phyloP scores from a whole-genome alignment of 92 coral and sea anemone species.

The Siderastrea siderea region DNA sequence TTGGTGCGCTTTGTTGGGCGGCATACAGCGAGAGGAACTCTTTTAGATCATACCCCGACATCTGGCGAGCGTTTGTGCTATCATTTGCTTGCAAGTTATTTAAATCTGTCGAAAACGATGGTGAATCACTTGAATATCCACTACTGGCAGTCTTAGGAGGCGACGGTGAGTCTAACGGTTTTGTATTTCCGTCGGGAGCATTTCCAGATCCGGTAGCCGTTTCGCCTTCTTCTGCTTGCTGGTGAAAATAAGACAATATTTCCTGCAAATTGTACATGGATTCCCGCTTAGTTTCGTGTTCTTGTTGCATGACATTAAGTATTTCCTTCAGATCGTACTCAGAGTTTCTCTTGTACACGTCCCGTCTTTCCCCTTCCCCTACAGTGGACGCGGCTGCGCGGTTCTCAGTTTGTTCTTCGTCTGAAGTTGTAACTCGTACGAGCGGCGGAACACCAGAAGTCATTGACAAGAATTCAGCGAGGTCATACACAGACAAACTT shows the following conservation, averaged over 20 bases:
- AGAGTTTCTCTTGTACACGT: slow-evolving; percentile 56
- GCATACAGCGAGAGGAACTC: slow-evolving; percentile 75
- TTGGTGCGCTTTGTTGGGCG: slow-evolving; percentile 29
- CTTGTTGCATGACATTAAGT: slow-evolving; percentile 67
- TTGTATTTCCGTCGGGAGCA: not conserved
- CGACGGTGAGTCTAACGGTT: not conserved
- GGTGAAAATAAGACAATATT: slow-evolving; percentile 71
- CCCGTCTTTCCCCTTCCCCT: not conserved
- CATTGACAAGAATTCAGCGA: slow-evolving; percentile 71
- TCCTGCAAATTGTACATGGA: slow-evolving; percentile 75
- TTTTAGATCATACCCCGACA: slow-evolving; percentile 77
- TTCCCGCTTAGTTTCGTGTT: slow-evolving; percentile 53
- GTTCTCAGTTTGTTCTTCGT: not conserved
- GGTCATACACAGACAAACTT: slow-evolving; percentile 77
- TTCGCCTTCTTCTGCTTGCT: slow-evolving; percentile 44
- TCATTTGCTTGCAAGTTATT: not conserved
- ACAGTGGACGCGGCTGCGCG: no score
- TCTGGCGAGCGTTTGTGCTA: slow-evolving; percentile 29
- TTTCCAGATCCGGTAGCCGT: no score
- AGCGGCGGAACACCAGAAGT: slow-evolving; percentile 38
- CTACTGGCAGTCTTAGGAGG: slow-evolving; percentile 2
- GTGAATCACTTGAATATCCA: not conserved
- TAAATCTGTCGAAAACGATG: not conserved
- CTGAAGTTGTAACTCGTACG: slow-evolving; percentile 22
- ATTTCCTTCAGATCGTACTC: slow-evolving; percentile 80